Conservation (phyloP, 2,113 vertebrate genomes). For the Lontra canadensis region DNA sequence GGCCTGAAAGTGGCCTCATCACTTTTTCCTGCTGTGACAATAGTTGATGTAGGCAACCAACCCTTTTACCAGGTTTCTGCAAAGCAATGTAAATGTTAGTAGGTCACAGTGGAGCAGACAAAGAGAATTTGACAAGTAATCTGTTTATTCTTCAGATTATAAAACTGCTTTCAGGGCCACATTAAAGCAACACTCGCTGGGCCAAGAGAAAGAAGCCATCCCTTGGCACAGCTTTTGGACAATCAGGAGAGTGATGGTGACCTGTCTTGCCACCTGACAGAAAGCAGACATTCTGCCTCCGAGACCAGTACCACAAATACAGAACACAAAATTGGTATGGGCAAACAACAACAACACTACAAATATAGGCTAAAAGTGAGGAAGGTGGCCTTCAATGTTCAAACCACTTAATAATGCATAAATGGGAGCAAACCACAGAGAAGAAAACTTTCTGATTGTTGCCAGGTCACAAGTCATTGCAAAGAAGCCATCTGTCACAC, state of each 20-base stretch:
- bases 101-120: slow-evolving; percentile 60
- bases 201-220: slow-evolving; percentile 43
- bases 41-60: slow-evolving; percentile 3
- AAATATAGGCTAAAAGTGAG: neutral
- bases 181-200: slow-evolving; percentile 26
- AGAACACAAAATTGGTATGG: neutral
- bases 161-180: slow-evolving; percentile 63
- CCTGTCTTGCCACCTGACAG: neutral
- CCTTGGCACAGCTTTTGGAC: slow-evolving; percentile 13
- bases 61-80: neutral
- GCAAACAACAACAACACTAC: neutral
- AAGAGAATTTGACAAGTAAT: slow-evolving; percentile 71
- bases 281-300: slow-evolving; percentile 1
- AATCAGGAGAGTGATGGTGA: neutral
- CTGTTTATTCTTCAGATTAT: slow-evolving; percentile 78
- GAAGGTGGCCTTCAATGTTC: neutral
- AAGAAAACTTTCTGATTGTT: neutral
- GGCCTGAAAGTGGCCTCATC: neutral
- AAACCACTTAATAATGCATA: neutral
- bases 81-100: slow-evolving; percentile 59
- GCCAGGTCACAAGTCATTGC: neutral
- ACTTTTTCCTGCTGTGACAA: neutral
- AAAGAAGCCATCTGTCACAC: neutral
- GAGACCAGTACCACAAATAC: neutral
- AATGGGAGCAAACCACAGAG: neutral